Evolutionary conservation across 2,888 invertebrate genomes (phyloP), one percentile per base, ranked within the genome.

Genomic region (Drosophila crucigera): DNA sequence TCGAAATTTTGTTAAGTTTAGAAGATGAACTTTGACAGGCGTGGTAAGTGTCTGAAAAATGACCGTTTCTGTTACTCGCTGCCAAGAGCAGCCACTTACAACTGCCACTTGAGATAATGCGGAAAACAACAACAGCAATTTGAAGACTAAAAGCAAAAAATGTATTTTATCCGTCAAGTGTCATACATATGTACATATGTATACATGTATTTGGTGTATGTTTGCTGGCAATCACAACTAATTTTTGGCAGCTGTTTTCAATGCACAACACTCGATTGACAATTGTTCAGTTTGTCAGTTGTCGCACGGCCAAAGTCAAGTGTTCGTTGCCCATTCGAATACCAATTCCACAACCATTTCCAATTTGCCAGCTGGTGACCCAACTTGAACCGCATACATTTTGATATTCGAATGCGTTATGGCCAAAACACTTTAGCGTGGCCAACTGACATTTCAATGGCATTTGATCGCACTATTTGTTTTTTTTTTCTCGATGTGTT

Each of bases 391-490:
- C 39, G 33, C 37, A 41, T 19, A 53, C 35, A 56, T 56, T 37
- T 47, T 22, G 68, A 52, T 52, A 47, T 56, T 70, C 25, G 50
- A 68, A 47, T 65, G 54, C 54, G 72, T 69, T 70, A 62, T 49
- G 49, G 47, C 37, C 73, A 47, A 63, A 47, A 41, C 39, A 56
- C 50, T 33, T 43, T 54, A 66, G 39, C 67, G 35, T 73, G 67
- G 47, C 68, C 64, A 54, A 59, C 72, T 80, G 78, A 76, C 72
- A 78, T 76, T 80, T 80, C 80, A 80, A 78, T 84, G 85, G 59
- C 85, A 84, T 83, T 88, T 73, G 62, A 76, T 76, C 75, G 72
- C 77, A 30, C 61, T 69, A 64, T 69, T 73, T 28, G 77, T 1
- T 62, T 70, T 7, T 22, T 7, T 22, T 7, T 1, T 22, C 22